A percentile compares a stretch with the other conserved stretches of the same genome.
These are phyloP conservation scores for Aulostomus chinensis DNA, from an alignment of 2,797 vertebrate genomes.

Conservation along the genomic window DNA sequence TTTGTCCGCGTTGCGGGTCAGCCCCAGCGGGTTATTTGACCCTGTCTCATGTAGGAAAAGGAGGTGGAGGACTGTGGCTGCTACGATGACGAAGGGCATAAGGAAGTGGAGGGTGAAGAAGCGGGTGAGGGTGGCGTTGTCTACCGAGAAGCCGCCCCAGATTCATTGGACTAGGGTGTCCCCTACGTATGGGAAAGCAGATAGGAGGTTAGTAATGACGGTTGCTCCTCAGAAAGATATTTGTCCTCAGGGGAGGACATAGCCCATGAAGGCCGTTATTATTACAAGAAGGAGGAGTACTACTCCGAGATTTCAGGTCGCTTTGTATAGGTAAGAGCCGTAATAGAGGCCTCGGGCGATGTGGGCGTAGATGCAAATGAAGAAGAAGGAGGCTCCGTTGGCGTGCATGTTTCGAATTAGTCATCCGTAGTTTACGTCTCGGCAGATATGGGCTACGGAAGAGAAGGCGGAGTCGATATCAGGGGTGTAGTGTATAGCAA, in stretches of 20 bases:
- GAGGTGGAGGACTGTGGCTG: accelerated
- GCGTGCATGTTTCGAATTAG: slow-evolving; percentile 24
- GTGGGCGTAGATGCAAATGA: slow-evolving; percentile 52
- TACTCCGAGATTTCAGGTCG: slow-evolving; percentile 53
- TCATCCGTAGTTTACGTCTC: slow-evolving; percentile 58
- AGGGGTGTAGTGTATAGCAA: slow-evolving; percentile 56
- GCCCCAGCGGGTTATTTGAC: slow-evolving; percentile 35
- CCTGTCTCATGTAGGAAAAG: slow-evolving; percentile 50
- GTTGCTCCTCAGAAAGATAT: slow-evolving; percentile 68
- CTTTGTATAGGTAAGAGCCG: slow-evolving; percentile 30
- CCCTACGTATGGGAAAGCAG: not conserved
- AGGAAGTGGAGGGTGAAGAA: slow-evolving; percentile 66
- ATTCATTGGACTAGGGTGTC: slow-evolving; percentile 13
- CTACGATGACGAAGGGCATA: not conserved
- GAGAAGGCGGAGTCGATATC: slow-evolving; percentile 44
- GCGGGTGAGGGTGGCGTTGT: slow-evolving; percentile 47
- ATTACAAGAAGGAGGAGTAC: slow-evolving; percentile 4
- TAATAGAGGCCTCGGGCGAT: slow-evolving; percentile 42
- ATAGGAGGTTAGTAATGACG: slow-evolving; percentile 43
- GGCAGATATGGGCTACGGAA: slow-evolving; percentile 30
- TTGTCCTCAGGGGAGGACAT: slow-evolving; percentile 47
- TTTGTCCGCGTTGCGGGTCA: slow-evolving; percentile 37
- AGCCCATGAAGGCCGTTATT: slow-evolving; percentile 64
- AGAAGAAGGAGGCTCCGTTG: slow-evolving; percentile 62
- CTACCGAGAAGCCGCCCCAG: slow-evolving; percentile 63